A percentile compares a stretch with the other conserved stretches of the same genome.
Conservation (phyloP, 2,113 vertebrate genomes). For the Podilymbus podiceps region DNA sequence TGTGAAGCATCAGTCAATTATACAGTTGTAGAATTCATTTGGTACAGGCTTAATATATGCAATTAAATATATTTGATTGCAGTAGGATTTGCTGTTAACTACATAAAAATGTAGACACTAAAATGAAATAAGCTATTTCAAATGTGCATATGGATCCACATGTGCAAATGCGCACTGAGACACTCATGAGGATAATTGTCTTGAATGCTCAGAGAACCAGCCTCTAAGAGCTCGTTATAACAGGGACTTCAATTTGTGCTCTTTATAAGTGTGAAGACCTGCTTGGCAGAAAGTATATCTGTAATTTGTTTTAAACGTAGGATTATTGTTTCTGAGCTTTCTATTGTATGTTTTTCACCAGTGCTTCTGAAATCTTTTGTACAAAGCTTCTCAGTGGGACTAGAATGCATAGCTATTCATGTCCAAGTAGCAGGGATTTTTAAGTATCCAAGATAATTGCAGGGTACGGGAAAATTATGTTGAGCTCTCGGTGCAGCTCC, state of each 20-base stretch:
- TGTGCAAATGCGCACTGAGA: background rate
- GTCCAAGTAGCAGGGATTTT: background rate
- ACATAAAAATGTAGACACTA: accelerated
- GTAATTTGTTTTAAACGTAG: background rate
- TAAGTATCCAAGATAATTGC: conserved; percentile 21
- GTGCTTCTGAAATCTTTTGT: background rate
- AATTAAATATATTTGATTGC: background rate
- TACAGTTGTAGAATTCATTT: background rate
- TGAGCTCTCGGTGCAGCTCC: background rate
- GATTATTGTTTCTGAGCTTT: background rate
- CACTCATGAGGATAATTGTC: accelerated
- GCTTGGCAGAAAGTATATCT: background rate
- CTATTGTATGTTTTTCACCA: background rate
- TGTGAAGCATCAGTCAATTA: background rate
- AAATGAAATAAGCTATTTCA: background rate
- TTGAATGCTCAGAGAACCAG: background rate
- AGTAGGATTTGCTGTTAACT: background rate
- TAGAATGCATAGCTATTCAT: background rate
- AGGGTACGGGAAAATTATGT: background rate
- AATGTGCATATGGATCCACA: background rate
- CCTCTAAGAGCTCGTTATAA: background rate
- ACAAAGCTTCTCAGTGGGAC: background rate
- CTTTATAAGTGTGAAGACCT: background rate
- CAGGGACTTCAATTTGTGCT: background rate
- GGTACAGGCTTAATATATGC: background rate